Base-by-base conservation (phyloP, 1,140 invertebrate species). In the Philaenus spumarius region DNA sequence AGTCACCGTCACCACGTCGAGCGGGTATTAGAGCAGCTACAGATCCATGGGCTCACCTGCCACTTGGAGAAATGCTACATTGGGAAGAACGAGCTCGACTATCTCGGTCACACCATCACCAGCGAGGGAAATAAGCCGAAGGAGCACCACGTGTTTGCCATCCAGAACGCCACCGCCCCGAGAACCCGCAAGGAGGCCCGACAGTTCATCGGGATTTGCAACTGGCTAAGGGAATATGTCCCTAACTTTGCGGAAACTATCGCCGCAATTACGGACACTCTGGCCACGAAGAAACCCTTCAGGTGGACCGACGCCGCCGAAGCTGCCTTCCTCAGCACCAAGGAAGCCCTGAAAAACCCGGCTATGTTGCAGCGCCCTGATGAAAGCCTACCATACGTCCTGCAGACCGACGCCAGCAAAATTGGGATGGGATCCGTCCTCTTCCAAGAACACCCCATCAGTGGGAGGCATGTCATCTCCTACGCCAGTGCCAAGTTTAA, bases 11-110 rank as follows among this genome's bases (percentile, higher is more conserved):
- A 17, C 34, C 60, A 40, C 6, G 50, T 72, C 3, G 46, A 37
- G 14, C 23, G 26, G 35, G 65, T 67, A 34, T 54, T 71, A 6
- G 14, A 48, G 23, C 52, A 43, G 47, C 17, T 72, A 17, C 26
- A 55, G 15, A 26, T 53, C 40, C 64, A 63, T 37, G 62, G 67
- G 12, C 58, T 71, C n/a, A 68, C 62, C 0, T 54, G 69, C 6
- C 68, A 69, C 47, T 30, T 61, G 9, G 52, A 67, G 14, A 72
- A 74, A 52, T 71, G 67, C 51, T 17, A 67, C 17, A 71, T 73
- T 42, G 67, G 58, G 30, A 58, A 65, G 19, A 62, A 59, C n/a
- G 52, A 64, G 51, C 34, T 69, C 30, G 67, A 64, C 60, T 71
- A 70, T 59, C 62, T 75, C 11, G 72, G 72, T 9, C 67, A 66